Percentiles rank a stretch among this genome's conserved stretches.
phyloP scores from a whole-genome alignment of 2,888 invertebrate species.

The Machimus atricapillus region DNA sequence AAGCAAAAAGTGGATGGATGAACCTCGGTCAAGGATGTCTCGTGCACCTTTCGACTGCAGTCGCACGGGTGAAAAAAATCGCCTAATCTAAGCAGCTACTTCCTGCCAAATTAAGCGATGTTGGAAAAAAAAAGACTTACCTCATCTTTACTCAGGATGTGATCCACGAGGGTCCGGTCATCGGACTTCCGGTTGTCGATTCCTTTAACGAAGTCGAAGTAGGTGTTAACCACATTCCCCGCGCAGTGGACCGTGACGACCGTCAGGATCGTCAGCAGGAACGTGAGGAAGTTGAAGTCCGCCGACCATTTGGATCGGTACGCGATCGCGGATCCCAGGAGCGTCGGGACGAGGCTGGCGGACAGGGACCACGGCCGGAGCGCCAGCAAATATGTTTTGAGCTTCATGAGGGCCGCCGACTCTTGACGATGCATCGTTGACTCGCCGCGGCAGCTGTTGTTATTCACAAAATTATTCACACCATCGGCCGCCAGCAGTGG shows the following conservation, averaged over 20 bases:
- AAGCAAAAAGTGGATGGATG: not conserved
- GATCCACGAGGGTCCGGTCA: constrained; percentile 93
- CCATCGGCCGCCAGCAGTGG: constrained; percentile 32
- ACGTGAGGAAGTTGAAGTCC: constrained; percentile 80
- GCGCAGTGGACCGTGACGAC: constrained; percentile 94
- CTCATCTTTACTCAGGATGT: constrained; percentile 80
- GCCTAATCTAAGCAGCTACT: not conserved
- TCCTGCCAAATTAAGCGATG: not conserved
- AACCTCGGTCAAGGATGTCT: not conserved
- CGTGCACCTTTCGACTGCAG: not conserved
- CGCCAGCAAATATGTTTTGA: constrained; percentile 87
- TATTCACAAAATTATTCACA: not conserved
- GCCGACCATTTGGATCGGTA: constrained; percentile 79
- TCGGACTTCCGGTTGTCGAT: constrained; percentile 93
- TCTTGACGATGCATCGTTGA: not conserved
- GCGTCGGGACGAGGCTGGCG: constrained; percentile 88
- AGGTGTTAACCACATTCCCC: constrained; percentile 95
- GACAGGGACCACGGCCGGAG: constrained; percentile 94
- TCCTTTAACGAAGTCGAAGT: constrained; percentile 93
- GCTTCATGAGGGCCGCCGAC: constrained; percentile 73
- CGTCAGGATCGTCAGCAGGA: constrained; percentile 83
- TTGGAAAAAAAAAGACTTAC: constrained; percentile 48
- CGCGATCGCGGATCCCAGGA: constrained; percentile 87
- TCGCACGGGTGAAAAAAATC: not conserved
- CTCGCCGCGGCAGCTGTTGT: not conserved